phyloP scores from a whole-genome alignment of 2,797 vertebrate genomes.

The Botia kubotai region DNA sequence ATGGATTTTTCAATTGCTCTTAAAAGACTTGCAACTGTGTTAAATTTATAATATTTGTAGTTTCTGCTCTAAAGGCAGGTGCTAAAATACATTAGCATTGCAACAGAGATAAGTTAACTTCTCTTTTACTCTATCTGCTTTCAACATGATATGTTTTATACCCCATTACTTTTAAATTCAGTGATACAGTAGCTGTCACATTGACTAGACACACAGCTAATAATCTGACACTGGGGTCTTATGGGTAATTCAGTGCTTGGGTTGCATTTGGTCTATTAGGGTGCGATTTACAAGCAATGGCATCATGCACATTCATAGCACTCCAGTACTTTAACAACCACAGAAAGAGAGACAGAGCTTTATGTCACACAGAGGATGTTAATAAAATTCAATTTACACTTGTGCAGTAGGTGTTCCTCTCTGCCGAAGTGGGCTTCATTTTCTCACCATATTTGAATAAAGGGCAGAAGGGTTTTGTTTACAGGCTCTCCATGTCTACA shows the following conservation, averaged over 20 bases:
- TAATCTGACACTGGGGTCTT: slow-evolving; percentile 45
- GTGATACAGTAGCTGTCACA: slow-evolving; percentile 20
- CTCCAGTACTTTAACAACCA: neutral
- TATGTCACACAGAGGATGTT: slow-evolving; percentile 60
- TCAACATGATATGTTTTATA: neutral
- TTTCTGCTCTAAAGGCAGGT: slow-evolving; percentile 57
- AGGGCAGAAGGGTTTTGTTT: slow-evolving; percentile 62
- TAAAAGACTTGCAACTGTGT: slow-evolving; percentile 63
- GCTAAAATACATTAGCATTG: slow-evolving; percentile 60
- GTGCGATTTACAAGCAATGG: neutral
- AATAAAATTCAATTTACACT: slow-evolving; percentile 69
- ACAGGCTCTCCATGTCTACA: slow-evolving; percentile 4
- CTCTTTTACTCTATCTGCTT: neutral
- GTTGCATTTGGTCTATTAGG: neutral
- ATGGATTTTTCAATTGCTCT: slow-evolving; percentile 62
- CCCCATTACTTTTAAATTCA: slow-evolving; percentile 47
- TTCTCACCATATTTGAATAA: slow-evolving; percentile 62
- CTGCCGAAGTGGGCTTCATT: slow-evolving; percentile 67
- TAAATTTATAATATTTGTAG: slow-evolving; percentile 68
- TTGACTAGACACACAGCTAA: slow-evolving; percentile 39
- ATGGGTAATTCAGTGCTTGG: slow-evolving; percentile 47
- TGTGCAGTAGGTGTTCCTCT: slow-evolving; percentile 61
- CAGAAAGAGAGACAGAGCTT: slow-evolving; percentile 28
- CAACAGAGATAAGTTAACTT: slow-evolving; percentile 54
- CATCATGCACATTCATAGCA: neutral